Conservation (phyloP, 2,797 vertebrate genomes). For the Mallotus villosus region DNA sequence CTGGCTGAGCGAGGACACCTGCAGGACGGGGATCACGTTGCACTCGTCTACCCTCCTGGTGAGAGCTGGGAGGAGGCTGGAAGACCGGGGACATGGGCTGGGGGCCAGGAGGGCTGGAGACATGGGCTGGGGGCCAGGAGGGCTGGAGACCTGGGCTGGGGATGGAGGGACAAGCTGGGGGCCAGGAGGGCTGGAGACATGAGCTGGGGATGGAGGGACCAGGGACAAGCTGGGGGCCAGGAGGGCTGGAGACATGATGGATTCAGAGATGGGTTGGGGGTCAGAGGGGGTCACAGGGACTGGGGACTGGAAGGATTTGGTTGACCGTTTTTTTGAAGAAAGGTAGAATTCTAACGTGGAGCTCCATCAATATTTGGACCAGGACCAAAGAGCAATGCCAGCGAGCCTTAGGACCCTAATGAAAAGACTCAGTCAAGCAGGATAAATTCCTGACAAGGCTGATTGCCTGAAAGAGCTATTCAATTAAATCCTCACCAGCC, state of each 20-base stretch:
- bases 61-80: conserved; percentile 16
- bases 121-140: no score
- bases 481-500: not conserved
- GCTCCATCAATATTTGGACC: not conserved
- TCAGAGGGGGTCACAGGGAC: not conserved
- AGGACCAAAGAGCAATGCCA: not conserved
- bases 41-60: conserved; percentile 97
- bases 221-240: no score
- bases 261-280: not conserved
- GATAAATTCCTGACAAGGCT: conserved; percentile 1
- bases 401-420: not conserved
- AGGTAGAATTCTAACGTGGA: conserved; percentile 1
- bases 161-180: not conserved
- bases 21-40: conserved; percentile 95
- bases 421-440: conserved; percentile 1
- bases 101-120: no score
- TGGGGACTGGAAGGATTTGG: not conserved
- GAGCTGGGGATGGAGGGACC: not conserved
- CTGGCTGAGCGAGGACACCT: conserved; percentile 92
- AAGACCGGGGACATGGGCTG: not conserved
- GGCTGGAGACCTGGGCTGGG: no score
- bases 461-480: conserved; percentile 6
- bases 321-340: not conserved
- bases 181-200: conserved; percentile 6
- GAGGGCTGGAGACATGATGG: no score